Evolutionary conservation across 2,888 invertebrate species (phyloP).

Genomic region (Apodemia duryi): DNA sequence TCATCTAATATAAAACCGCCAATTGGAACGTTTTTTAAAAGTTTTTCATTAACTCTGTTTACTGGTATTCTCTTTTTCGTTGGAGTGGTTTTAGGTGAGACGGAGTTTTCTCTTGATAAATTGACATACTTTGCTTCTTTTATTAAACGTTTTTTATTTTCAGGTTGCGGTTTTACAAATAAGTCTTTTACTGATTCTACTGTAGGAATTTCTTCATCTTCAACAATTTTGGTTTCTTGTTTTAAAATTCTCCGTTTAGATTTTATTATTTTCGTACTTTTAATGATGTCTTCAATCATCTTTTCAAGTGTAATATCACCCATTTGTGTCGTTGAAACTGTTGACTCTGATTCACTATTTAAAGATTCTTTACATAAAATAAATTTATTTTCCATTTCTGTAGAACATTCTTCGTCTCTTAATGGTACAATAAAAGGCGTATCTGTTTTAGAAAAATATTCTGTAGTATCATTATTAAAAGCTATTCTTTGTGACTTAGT

Average conservation of each 20-base stretch:
- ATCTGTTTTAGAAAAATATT: constrained; percentile 74
- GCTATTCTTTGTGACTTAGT: constrained; percentile 51
- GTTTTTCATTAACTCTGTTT: constrained; percentile 56
- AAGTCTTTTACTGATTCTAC: constrained; percentile 56
- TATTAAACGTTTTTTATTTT: constrained; percentile 62
- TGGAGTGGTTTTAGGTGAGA: constrained; percentile 63
- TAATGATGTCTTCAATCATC: constrained; percentile 82
- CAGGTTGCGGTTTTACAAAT: constrained; percentile 64
- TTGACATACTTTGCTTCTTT: constrained; percentile 68
- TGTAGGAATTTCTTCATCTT: constrained; percentile 50
- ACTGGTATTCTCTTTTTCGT: constrained; percentile 54
- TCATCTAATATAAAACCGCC: constrained; percentile 71
- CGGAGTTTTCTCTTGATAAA: constrained; percentile 65
- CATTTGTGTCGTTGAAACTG: constrained; percentile 75
- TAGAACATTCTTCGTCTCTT: constrained; percentile 66
- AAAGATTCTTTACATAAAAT: constrained; percentile 60
- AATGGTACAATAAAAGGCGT: constrained; percentile 58
- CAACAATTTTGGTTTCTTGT: constrained; percentile 37
- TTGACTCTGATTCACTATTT: constrained; percentile 58
- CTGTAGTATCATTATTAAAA: constrained; percentile 64
- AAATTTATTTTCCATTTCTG: constrained; percentile 75
- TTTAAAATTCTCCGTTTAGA: constrained; percentile 58
- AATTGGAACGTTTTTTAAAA: constrained; percentile 65
- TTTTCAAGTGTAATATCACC: constrained; percentile 76
- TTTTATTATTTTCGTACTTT: constrained; percentile 76